Evolutionary conservation across 2,113 vertebrate species (phyloP).

Genomic region (Opisthocomus hoazin): DNA sequence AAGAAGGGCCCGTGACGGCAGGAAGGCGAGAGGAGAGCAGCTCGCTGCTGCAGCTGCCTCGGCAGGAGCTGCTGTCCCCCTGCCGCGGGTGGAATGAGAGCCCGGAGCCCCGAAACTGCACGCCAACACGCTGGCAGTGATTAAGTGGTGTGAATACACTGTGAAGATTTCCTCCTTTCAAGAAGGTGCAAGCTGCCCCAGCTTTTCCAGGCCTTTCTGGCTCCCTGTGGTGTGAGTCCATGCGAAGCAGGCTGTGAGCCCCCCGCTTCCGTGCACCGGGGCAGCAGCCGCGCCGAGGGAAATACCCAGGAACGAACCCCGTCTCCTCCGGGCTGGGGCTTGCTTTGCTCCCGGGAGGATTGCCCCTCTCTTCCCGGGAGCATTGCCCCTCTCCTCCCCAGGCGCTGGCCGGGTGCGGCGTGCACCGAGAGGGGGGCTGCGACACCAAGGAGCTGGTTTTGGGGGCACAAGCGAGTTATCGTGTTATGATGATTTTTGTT

Average conservation of each 20-base stretch:
- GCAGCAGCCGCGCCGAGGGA: neutral
- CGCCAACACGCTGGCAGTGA: fast-evolving
- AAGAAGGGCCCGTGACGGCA: neutral
- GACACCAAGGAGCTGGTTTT: neutral
- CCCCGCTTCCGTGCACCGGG: fast-evolving
- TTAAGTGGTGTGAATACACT: neutral
- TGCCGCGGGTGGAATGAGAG: fast-evolving
- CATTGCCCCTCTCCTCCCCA: neutral
- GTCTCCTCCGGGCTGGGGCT: neutral
- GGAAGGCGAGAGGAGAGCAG: neutral
- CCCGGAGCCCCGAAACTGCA: neutral
- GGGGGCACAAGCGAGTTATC: neutral
- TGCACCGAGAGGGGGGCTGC: neutral
- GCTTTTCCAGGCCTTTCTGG: neutral
- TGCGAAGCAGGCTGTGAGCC: fast-evolving
- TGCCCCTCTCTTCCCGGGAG: neutral
- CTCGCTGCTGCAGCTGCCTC: neutral
- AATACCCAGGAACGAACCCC: neutral
- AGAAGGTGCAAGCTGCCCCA: neutral
- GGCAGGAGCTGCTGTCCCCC: neutral
- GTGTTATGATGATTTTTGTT: neutral
- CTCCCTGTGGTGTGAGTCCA: neutral
- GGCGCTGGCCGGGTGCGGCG: neutral
- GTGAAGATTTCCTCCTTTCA: fast-evolving
- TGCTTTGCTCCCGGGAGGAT: neutral